Evolutionary conservation across 2,797 vertebrate genomes (phyloP), one percentile per base, ranked within the genome.

Genomic region (Schizothorax lantsangensis): DNA sequence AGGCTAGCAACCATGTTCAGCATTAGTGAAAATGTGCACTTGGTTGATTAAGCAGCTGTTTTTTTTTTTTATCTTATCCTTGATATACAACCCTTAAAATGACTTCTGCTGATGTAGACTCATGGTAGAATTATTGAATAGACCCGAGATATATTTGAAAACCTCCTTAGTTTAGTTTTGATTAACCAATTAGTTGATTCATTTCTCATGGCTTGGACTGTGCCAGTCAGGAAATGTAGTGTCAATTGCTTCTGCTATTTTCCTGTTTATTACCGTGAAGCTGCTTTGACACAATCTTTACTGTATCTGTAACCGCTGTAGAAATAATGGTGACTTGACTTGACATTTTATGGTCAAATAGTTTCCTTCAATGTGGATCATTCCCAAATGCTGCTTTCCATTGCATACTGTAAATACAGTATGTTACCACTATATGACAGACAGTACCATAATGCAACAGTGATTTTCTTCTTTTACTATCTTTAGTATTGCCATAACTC

Each of bases 21-120:
- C 23, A 64, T 79, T 40, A 64, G 38, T 79, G 38, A 45, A 64
- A 45, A 79, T 79, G 78, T 45, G 78, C 57, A 64, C n/a, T 43
- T 79, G 78, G 57, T 45, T 64, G 8, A 64, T 62, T 79, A 45
- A 43, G 57, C 54, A 19, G n/a, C n/a, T 79, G 17, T 79, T 79
- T 64, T 30, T 30, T 30, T 30, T 30, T 30, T n/a, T 40, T 30
- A 30, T 40, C 15, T 6, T 62, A 40, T 40, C 2, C 14, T 17
- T 62, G 5, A 19, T 17, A 11, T 23, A 43, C 36, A 79, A 62
- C 36, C 36, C 23, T 26, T 59, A 19, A 79, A 62, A 43, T 40
- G 1, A 17, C 21, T 43, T 79, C 38, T 2, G 2, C 38, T 79
- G 4, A 30, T 79, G 38, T 40, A 45, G 38, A 45, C 57, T 12